Base-by-base conservation (phyloP, 2,888 invertebrate species). In the Dynastes tityus region DNA sequence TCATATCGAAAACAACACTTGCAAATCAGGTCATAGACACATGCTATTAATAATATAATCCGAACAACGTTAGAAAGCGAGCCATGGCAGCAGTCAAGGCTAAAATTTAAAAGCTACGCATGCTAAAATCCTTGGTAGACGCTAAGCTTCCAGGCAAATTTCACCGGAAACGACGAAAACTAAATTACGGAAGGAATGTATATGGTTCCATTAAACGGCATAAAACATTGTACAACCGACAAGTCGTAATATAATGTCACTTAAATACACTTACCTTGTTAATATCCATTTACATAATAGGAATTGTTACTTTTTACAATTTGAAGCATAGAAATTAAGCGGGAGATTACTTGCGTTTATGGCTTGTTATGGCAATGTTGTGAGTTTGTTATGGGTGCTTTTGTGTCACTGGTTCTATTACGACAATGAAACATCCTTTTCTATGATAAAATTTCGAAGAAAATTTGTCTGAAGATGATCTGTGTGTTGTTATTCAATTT, bases 131-230 rank as follows among this genome's bases (percentile, higher is more conserved):
- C 55, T 27, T 58, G 22, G 22, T 22, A 58, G 9, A 22, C 55
- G 6, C 55, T 2, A 58, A 58, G 55, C 55, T 58, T 58, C 55
- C 27, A 27, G 55, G 27, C 22, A 27, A 58, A 27, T 58, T 58
- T 58, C 55, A 58, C 55, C 55, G 55, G 55, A 58, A 58, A 58
- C 22, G 22, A 58, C 22, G 9, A 53, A 29, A 2, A 32, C 29
- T 4, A 63, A 63, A 63, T 32, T 63, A 63, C 27, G 63, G 63
- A 63, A 63, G 63, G 32, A 29, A 32, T 63, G 63, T 32, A 13
- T 63, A 55, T 16, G 16, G 27, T 22, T 29, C 63, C 13, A 13
- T 27, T 63, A 29, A 32, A 63, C 32, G 13, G n/a, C 29, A 9
- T 58, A 22, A 27, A 63, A 63, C 63, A 32, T 63, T 32, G 32